Evolutionary conservation across 2,113 vertebrate genomes (phyloP).

Genomic region (Dendropsophus ebraccatus): DNA sequence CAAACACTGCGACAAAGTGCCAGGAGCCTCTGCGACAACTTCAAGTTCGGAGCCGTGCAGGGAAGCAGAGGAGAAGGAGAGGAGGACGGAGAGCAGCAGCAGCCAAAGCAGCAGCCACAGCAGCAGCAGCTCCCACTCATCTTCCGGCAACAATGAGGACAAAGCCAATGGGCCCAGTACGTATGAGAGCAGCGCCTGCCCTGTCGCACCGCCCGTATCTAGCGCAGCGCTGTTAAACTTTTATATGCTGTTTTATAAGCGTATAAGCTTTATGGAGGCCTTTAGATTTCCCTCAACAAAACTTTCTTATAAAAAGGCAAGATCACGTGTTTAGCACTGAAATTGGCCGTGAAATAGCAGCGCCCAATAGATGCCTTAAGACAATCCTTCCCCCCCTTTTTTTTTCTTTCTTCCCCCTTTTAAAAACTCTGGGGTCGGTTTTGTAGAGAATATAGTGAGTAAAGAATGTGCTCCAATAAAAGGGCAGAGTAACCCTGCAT

Average conservation of each 20-base stretch:
- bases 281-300: slow-evolving; percentile 97
- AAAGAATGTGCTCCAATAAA: slow-evolving; percentile 74
- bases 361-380: slow-evolving; percentile 78
- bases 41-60: slow-evolving; percentile 85
- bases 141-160: slow-evolving; percentile 95
- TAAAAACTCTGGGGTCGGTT: slow-evolving; percentile 68
- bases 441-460: slow-evolving; percentile 71
- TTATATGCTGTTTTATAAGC: slow-evolving; percentile 99
- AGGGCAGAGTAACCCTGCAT: slow-evolving; percentile 66
- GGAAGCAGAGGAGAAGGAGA: slow-evolving; percentile 78
- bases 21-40: slow-evolving; percentile 76
- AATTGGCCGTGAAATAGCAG: slow-evolving; percentile 98
- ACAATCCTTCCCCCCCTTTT: slow-evolving; percentile 25
- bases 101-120: slow-evolving; percentile 89
- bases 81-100: slow-evolving; percentile 68
- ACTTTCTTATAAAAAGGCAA: slow-evolving; percentile 96
- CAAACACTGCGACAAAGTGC: slow-evolving; percentile 78
- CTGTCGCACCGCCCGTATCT: slow-evolving; percentile 83
- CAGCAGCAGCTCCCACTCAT: slow-evolving; percentile 93
- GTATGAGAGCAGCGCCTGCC: slow-evolving; percentile 87
- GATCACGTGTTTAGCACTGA: slow-evolving; percentile 98
- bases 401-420: too few relatives aligned
- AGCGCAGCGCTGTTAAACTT: slow-evolving; percentile 93
- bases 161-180: slow-evolving; percentile 91
- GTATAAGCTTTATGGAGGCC: slow-evolving; percentile 97